These are phyloP conservation scores for Rotaria macrura DNA, from an alignment of 2,888 invertebrate genomes.

Conservation along the genomic window DNA sequence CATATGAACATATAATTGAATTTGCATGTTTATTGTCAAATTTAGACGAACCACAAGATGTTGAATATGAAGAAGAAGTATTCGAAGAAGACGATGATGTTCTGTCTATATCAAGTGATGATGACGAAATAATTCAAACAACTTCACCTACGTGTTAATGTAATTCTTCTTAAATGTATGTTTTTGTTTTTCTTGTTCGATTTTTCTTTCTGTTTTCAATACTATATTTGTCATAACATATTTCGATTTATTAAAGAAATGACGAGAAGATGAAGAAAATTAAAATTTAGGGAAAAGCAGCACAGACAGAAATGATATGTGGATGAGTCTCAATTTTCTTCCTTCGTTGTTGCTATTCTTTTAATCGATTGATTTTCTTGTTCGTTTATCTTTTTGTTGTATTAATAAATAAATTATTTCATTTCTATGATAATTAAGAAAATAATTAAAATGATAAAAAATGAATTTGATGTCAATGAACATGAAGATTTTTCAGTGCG, in stretches of 20 bases:
- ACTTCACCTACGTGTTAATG: not conserved
- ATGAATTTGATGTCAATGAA: not conserved
- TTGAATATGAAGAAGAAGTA: not conserved
- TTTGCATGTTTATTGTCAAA: too few relatives aligned
- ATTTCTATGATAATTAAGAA: not conserved
- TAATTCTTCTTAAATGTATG: not conserved
- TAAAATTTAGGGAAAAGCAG: not conserved
- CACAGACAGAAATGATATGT: not conserved
- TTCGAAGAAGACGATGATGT: not conserved
- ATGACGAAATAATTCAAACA: not conserved
- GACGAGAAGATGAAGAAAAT: not conserved
- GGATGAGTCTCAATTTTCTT: not conserved
- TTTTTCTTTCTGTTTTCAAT: too few relatives aligned
- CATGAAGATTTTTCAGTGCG: not conserved
- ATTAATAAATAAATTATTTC: not conserved
- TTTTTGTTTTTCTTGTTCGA: too few relatives aligned
- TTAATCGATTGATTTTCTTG: not conserved
- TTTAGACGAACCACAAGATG: not conserved
- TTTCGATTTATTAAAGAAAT: not conserved
- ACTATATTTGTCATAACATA: not conserved
- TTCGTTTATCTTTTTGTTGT: not conserved
- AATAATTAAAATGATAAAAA: not conserved
- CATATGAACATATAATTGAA: too few relatives aligned
- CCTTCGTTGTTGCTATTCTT: not conserved
- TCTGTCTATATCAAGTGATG: not conserved